Evolutionary conservation across 1,140 invertebrate genomes (phyloP).

Genomic region (Drosophila bipectinata): DNA sequence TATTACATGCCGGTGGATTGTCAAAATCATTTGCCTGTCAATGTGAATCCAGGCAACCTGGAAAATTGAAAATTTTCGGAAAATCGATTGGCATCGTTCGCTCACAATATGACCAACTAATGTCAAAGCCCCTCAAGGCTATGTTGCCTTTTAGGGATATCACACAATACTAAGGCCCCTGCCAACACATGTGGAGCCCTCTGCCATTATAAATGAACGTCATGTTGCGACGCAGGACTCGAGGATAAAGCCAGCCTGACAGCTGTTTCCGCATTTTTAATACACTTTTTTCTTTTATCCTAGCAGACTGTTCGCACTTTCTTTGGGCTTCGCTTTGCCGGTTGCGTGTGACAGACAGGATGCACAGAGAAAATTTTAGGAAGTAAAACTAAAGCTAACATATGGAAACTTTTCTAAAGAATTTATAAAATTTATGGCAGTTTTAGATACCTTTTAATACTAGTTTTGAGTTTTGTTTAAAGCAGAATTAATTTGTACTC

Average conservation of each 20-base stretch:
- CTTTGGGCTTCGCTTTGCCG: constrained; percentile 49
- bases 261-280: constrained; percentile 82
- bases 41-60: constrained; percentile 97
- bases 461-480: no score
- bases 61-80: constrained; percentile 2
- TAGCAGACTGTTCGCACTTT: constrained; percentile 43
- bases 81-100: constrained; percentile 40
- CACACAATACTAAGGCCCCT: constrained; percentile 3
- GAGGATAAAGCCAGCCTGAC: constrained; percentile 64
- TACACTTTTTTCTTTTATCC: constrained; percentile 58
- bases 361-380: constrained; percentile 1
- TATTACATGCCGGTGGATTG: constrained; percentile 95
- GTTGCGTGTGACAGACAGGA: constrained; percentile 57
- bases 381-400: no score
- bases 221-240: constrained; percentile 63
- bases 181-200: constrained; percentile 21
- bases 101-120: constrained; percentile 8
- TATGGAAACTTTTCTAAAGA: no score
- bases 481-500: background rate
- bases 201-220: constrained; percentile 73
- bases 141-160: constrained; percentile 16
- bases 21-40: constrained; percentile 96
- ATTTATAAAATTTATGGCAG: no score
- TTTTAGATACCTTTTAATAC: no score
- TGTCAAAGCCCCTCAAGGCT: constrained; percentile 2